phyloP scores from a whole-genome alignment of 2,113 vertebrate genomes.

The Pelecanoides urinatrix region DNA sequence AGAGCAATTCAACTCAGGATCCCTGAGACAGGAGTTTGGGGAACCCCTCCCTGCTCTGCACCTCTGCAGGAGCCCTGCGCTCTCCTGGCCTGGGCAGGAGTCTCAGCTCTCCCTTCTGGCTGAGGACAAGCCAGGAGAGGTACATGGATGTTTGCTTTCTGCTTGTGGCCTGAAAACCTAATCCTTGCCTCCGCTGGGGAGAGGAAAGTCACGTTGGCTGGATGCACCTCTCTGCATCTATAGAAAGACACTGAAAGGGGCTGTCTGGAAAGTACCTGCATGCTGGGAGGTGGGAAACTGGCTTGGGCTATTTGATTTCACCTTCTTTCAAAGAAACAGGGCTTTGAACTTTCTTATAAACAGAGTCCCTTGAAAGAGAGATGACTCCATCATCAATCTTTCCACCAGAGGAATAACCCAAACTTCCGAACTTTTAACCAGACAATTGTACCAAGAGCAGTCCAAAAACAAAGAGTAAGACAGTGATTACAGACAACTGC shows the following conservation, averaged over 20 bases:
- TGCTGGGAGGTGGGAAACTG: not conserved
- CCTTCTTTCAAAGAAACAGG: not conserved
- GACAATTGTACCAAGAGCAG: not conserved
- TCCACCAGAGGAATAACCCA: not conserved
- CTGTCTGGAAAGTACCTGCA: not conserved
- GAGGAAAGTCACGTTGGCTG: rapidly evolving
- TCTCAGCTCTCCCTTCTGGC: not conserved
- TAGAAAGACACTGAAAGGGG: no score
- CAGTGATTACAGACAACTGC: not conserved
- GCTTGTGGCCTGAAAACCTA: not conserved
- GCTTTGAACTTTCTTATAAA: not conserved
- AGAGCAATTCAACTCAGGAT: not conserved
- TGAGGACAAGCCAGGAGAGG: not conserved
- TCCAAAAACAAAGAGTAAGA: not conserved
- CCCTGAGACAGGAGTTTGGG: not conserved
- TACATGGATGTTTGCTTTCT: not conserved
- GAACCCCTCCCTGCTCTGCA: not conserved
- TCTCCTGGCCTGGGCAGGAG: not conserved
- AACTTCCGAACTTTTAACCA: not conserved
- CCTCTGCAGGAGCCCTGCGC: not conserved
- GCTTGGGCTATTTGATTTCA: not conserved
- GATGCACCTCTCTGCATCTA: not conserved
- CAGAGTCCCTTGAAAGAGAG: not conserved
- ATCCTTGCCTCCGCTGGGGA: not conserved
- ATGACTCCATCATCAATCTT: not conserved